Evolutionary conservation across 2,888 invertebrate genomes (phyloP).

Genomic region (Temnothorax rugatulus): DNA sequence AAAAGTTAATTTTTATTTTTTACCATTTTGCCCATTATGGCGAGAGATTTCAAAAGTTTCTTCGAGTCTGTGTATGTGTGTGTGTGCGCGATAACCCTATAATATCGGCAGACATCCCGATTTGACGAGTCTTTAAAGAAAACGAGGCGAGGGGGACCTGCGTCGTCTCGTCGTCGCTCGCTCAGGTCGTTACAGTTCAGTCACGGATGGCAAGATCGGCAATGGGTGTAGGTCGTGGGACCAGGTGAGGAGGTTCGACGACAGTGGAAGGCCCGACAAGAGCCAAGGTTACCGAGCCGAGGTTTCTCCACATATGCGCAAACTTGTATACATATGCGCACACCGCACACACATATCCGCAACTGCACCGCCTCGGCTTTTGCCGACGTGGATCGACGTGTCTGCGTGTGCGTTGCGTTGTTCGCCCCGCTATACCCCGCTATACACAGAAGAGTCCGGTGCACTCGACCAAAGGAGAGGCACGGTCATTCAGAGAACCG

Average conservation of each 20-base stretch:
- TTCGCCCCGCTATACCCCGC: constrained; percentile 24
- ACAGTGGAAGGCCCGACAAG: constrained; percentile 44
- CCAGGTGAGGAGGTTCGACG: constrained; percentile 55
- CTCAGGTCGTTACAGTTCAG: constrained; percentile 52
- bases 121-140: constrained; percentile 11
- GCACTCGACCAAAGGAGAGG: constrained; percentile 52
- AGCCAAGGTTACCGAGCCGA: constrained; percentile 64
- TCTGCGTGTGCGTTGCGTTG: constrained; percentile 24
- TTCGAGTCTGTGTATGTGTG: neutral
- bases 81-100: neutral
- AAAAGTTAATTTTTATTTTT: neutral
- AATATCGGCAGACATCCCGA: neutral
- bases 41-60: neutral
- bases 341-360: neutral
- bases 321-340: constrained; percentile 51
- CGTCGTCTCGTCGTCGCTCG: constrained; percentile 12
- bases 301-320: constrained; percentile 57
- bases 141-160: constrained; percentile 5
- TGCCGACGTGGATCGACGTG: neutral
- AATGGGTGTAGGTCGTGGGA: constrained; percentile 63
- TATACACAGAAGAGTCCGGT: constrained; percentile 27
- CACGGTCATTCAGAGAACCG: constrained; percentile 76
- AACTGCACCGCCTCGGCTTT: neutral
- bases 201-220: constrained; percentile 36
- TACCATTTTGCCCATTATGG: too few relatives aligned